Evolutionary conservation across 2,113 vertebrate genomes (phyloP), one percentile per base, ranked within the genome.

Genomic region (Oenanthe oenanthe): DNA sequence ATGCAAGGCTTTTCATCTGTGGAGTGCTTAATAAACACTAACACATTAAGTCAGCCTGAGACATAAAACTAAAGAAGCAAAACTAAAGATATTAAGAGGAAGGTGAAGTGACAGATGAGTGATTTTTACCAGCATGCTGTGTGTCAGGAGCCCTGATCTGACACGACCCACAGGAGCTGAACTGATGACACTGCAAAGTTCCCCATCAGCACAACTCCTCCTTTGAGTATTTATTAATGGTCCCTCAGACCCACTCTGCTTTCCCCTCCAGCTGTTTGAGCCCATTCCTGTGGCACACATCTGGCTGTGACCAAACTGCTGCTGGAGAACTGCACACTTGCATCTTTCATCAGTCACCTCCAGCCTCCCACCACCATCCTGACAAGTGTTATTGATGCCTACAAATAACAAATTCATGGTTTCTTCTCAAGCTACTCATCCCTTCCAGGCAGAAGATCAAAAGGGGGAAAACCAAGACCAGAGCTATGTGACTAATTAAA

Each of bases 1-100:
- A 42, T 5, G 57, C n/a, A 61, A 89, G 20, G 48, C 40, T 88
- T 89, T 75, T 85, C 25, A 82, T 72, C 71, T 68, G 73, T 51
- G 12, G 28, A 79, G 20, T 38, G 40, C 38, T 87, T 87, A 76
- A 79, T 45, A 78, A 94, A 94, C 66, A 87, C 28, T 12, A 88
- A 60, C 7, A 6, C 32, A 53, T 51, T 87, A 91, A 85, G 70
- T 88, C 34, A 56, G 77, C 47, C 38, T 32, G 40, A 76, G 78
- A 58, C 67, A 95, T 95, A 92, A 94, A 95, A 94, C 58, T 65
- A 84, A 89, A 88, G 72, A 88, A 96, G 82, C 85, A 91, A 93
- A 91, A 73, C 92, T 87, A 48, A 80, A 87, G 83, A 34, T 60
- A 85, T 70, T 60, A 76, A 76, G 76, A 89, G 47, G 57, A 95